These are phyloP conservation scores for Drosophila putrida DNA, from an alignment of 2,888 invertebrate genomes.

Conservation along the genomic window DNA sequence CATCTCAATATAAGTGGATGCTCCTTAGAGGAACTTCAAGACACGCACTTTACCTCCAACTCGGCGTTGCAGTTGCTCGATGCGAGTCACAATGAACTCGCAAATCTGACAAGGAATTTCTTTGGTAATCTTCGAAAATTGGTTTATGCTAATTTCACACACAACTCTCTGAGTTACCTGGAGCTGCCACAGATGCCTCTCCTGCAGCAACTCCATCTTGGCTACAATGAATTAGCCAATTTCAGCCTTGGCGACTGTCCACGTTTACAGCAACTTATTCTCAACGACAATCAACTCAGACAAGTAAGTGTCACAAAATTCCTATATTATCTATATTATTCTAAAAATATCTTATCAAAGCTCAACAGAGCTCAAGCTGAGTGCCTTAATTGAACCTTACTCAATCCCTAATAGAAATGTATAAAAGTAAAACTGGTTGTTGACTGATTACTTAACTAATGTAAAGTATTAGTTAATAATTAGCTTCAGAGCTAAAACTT, in stretches of 20 bases:
- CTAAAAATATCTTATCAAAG: too few relatives aligned
- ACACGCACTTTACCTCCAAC: conserved; percentile 58
- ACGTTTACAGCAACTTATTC: conserved; percentile 62
- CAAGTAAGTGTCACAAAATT: conserved; percentile 61
- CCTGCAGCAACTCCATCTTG: conserved; percentile 73
- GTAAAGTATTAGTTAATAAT: too few relatives aligned
- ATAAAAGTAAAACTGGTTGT: too few relatives aligned
- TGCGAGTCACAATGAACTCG: conserved; percentile 78
- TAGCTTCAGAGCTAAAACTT: too few relatives aligned
- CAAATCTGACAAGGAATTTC: conserved; percentile 54
- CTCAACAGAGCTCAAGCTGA: too few relatives aligned
- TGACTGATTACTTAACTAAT: neutral
- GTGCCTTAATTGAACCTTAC: neutral
- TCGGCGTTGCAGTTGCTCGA: conserved; percentile 76
- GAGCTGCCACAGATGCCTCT: conserved; percentile 63
- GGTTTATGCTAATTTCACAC: conserved; percentile 77
- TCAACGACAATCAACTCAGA: conserved; percentile 76
- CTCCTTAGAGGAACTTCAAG: conserved; percentile 58
- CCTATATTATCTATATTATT: too few relatives aligned
- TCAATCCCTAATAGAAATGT: neutral
- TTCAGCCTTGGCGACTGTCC: conserved; percentile 65
- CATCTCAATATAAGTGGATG: conserved; percentile 79
- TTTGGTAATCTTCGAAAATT: conserved; percentile 66
- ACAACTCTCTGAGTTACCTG: conserved; percentile 69
- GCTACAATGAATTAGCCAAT: conserved; percentile 74